A percentile compares a stretch with the other conserved stretches of the same genome.
Conservation (phyloP, 2,113 vertebrate genomes). For the Blennius ocellaris region DNA sequence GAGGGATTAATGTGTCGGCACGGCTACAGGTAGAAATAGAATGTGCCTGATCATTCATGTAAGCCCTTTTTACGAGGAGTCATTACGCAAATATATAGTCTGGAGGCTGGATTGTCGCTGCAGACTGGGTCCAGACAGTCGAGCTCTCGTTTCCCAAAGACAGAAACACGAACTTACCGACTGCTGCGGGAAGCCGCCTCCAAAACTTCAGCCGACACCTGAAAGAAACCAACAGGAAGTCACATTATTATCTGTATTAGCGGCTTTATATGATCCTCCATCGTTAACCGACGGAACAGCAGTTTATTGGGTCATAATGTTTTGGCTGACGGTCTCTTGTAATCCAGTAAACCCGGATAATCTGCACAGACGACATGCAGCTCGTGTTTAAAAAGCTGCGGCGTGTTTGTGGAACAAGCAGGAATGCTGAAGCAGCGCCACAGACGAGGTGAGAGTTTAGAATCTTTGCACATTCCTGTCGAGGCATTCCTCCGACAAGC, state of each 20-base stretch:
- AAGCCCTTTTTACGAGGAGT: background rate
- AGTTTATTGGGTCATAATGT: no score
- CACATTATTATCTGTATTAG: no score
- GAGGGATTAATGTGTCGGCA: no score
- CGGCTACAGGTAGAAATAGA: background rate
- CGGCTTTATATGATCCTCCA: no score
- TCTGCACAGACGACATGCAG: background rate
- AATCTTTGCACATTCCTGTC: conserved; percentile 48
- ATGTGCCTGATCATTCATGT: no score
- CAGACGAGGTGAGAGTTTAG: conserved; percentile 51
- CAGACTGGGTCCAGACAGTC: background rate
- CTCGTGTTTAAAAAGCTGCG: conserved; percentile 21
- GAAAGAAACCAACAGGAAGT: conserved; percentile 30
- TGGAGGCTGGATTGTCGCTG: no score
- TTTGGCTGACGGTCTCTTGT: background rate
- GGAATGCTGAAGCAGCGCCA: conserved; percentile 33
- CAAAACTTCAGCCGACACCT: conserved; percentile 11
- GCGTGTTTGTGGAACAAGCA: conserved; percentile 42
- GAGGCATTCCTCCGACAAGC: conserved; percentile 64
- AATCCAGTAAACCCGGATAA: conserved; percentile 3
- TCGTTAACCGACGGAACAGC: no score
- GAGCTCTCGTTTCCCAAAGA: background rate
- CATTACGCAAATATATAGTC: background rate
- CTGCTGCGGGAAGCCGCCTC: background rate
- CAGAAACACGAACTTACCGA: conserved; percentile 24